Base-by-base conservation (phyloP, 2,888 invertebrate genomes). In the Ormyrus rosae region DNA sequence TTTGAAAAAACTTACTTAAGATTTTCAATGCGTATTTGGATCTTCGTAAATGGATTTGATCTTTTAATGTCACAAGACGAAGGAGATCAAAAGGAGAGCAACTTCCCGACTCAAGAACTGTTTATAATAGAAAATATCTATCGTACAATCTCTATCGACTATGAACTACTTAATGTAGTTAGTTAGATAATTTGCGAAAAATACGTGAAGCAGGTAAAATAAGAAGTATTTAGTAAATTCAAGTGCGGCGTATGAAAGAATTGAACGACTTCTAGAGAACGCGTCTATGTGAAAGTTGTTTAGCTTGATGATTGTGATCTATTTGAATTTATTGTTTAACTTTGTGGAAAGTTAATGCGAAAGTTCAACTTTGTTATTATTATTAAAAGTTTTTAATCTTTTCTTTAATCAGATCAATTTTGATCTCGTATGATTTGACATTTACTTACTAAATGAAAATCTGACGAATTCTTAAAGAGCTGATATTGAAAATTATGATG, bases 131-230 rank as follows among this genome's bases (percentile, higher is more conserved):
- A 82, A 81, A 78, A 84, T 83, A 83, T 82, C 83, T 86, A 83
- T 85, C 85, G 86, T 86, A 84, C 85, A 86, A 85, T 86, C 85
- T 85, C 81, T 83, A 84, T 85, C 83, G 79, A 83, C 83, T 84
- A 84, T 84, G 81, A 78, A 84, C 82, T 84, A 84, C 77, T 80
- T 79, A 83, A 84, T 71, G 80, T 83, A 84, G 83, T 76, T 84
- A 84, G 82, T 82, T 86, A 84, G 83, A 82, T 85, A 83, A 82
- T 81, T 80, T 81, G 81, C 79, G 74, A 79, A 83, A 81, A 61
- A 81, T 78, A 78, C 78, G 70, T 71, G 50, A 80, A 71, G 67
- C 77, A 70, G 51, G 70, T 74, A 70, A 74, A 74, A 51, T 74
- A 58, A 73, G 64, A 68, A 75, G 65, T 74, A 75, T 78, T 72